phyloP scores from a whole-genome alignment of 2,113 vertebrate genomes.

The Phrynocephalus versicolor region DNA sequence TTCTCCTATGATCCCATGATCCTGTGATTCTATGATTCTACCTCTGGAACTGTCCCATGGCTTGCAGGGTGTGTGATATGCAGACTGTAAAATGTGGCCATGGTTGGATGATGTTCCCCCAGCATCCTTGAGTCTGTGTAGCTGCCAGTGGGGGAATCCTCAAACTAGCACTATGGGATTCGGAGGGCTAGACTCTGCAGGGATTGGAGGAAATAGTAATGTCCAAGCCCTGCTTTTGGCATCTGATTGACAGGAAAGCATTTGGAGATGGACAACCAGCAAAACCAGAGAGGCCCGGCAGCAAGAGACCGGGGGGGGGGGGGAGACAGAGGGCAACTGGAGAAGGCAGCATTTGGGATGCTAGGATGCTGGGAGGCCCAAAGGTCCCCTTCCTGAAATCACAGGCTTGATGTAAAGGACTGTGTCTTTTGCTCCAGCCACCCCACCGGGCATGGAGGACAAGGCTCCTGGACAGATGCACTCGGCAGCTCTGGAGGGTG shows the following conservation, averaged over 20 bases:
- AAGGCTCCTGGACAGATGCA: conserved; percentile 22
- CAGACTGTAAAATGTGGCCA: too few species aligned
- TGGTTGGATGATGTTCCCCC: too few species aligned
- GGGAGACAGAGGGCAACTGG: conserved; percentile 54
- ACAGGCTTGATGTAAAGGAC: conserved; percentile 53
- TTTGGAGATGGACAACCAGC: conserved; percentile 55
- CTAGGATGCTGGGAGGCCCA: conserved; percentile 50
- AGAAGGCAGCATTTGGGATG: conserved; percentile 36
- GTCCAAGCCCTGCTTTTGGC: not conserved
- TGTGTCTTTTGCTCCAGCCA: conserved; percentile 50
- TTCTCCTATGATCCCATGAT: too few species aligned
- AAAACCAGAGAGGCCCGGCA: conserved; percentile 59
- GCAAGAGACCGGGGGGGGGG: conserved; percentile 49
- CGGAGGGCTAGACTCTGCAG: too few species aligned
- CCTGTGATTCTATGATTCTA: too few species aligned
- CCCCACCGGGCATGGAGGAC: conserved; percentile 14
- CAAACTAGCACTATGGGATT: too few species aligned
- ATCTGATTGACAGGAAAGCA: conserved; percentile 48
- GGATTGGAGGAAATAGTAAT: too few species aligned
- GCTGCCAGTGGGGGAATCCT: too few species aligned
- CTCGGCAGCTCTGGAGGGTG: conserved; percentile 12
- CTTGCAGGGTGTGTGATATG: too few species aligned
- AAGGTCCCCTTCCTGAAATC: conserved; percentile 56
- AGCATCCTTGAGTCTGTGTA: too few species aligned
- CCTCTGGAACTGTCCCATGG: too few species aligned